Base-by-base conservation (phyloP, 2,888 invertebrate species). In the Nomada hirtipes region DNA sequence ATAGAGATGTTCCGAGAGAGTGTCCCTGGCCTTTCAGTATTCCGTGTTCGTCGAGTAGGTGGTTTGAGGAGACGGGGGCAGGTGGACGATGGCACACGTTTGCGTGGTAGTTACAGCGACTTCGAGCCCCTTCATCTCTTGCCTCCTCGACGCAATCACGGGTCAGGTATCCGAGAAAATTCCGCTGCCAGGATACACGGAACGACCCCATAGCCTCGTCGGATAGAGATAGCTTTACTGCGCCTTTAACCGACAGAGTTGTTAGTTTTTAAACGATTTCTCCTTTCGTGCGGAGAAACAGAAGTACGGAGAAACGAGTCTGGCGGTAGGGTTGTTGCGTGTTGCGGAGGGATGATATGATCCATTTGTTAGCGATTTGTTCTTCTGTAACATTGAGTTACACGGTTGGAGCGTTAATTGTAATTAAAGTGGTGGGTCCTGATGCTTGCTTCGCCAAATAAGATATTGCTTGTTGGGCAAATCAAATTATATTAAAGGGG, bases 61-160 rank as follows among this genome's bases (percentile, higher is more conserved):
- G 20, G 53, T 2, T 9, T 9, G n/a, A 20, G 53, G 20, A n/a
- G 20, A 2, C 20, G 3, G 20, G 57, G 26, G 13, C 9, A 10
- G 29, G 13, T 20, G 36, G 36, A 36, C 36, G 36, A 36, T 36
- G 42, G 18, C 20, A 52, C 53, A 63, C 80, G 63, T 73, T 80
- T 18, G 67, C 73, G 53, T 42, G 50, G 50, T 59, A 59, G 74
- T 81, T 64, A 68, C 63, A 10, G 11, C 53, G 29, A 60, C 67
- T 63, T 70, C 55, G 61, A 67, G 55, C 57, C 59, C 64, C 55
- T 71, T 73, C 82, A 18, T 69, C 60, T 50, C 74, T 44, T 20
- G 53, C 60, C 69, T 57, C 50, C 29, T 57, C 70, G 59, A 47
- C 74, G 44, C 75, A 86, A 83, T 80, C 80, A 79, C 80, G 67